Evolutionary conservation across 2,113 vertebrate species (phyloP).

Genomic region (Choloepus hoffmanni): DNA sequence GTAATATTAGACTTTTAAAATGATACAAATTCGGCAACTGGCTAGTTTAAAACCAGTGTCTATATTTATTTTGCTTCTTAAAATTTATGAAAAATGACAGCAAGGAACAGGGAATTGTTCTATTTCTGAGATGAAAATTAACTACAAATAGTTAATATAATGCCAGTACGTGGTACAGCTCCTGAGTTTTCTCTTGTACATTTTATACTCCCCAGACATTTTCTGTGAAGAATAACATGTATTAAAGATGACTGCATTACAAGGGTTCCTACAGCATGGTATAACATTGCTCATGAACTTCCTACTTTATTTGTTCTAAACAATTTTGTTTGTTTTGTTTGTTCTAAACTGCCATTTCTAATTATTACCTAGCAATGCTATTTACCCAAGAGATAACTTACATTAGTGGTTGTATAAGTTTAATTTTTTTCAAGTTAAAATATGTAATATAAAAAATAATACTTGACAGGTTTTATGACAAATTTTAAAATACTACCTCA

Average conservation of each 20-base stretch:
- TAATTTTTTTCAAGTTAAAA: constrained; percentile 32
- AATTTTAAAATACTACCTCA: background rate
- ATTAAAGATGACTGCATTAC: constrained; percentile 3
- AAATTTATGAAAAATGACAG: background rate
- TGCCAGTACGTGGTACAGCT: background rate
- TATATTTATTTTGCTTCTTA: constrained; percentile 7
- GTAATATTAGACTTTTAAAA: background rate
- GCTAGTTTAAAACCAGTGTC: constrained; percentile 11
- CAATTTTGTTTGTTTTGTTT: background rate
- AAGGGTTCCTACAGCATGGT: background rate
- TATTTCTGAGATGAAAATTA: background rate
- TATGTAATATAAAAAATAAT: background rate
- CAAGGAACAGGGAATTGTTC: background rate
- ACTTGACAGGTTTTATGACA: constrained; percentile 28
- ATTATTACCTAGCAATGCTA: background rate
- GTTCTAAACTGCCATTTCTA: background rate
- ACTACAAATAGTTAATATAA: background rate
- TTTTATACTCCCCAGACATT: background rate
- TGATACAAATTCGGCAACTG: background rate
- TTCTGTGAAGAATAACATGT: background rate
- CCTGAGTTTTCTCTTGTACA: background rate
- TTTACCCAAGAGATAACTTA: constrained; percentile 29
- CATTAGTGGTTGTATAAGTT: background rate
- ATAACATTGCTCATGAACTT: background rate
- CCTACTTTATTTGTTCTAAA: constrained; percentile 15